Conservation (phyloP, 2,888 invertebrate genomes). For the Trimorus sp. region DNA sequence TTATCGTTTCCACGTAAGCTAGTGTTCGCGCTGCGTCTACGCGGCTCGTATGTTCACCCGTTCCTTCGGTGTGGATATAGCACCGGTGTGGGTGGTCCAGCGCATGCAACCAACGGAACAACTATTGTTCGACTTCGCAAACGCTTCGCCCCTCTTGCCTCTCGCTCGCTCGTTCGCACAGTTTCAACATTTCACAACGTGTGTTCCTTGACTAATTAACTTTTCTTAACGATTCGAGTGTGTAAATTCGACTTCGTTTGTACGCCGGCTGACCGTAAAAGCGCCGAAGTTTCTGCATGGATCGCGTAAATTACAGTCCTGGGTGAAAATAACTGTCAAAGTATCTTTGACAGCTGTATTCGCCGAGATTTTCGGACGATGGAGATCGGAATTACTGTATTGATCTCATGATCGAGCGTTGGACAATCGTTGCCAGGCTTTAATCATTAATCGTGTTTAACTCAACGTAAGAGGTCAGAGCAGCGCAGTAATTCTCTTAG, state of each 20-base stretch:
- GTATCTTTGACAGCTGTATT: constrained; percentile 7
- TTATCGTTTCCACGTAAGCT: constrained; percentile 80
- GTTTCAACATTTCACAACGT: constrained; percentile 32
- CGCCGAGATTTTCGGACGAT: too few relatives aligned
- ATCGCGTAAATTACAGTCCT: neutral
- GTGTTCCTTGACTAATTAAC: constrained; percentile 4
- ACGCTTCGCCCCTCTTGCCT: constrained; percentile 25
- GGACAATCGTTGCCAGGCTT: too few relatives aligned
- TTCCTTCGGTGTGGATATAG: constrained; percentile 76
- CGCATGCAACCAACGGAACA: constrained; percentile 75
- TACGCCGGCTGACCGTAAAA: neutral
- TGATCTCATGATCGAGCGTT: too few relatives aligned
- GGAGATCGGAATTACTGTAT: too few relatives aligned
- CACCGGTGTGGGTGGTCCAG: constrained; percentile 81
- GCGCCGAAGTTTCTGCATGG: neutral
- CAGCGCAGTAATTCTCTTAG: too few relatives aligned
- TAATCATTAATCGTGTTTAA: too few relatives aligned
- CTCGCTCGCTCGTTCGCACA: constrained; percentile 12
- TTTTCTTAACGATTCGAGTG: constrained; percentile 12
- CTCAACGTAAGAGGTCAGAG: too few relatives aligned
- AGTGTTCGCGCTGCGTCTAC: constrained; percentile 77
- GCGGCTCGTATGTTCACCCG: constrained; percentile 76
- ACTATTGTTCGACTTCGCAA: constrained; percentile 74
- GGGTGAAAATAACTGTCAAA: constrained; percentile 11
- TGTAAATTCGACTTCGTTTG: constrained; percentile 2